Evolutionary conservation across 2,888 invertebrate species (phyloP), one percentile per base, ranked within the genome.

Genomic region (Orchesella flavescens): DNA sequence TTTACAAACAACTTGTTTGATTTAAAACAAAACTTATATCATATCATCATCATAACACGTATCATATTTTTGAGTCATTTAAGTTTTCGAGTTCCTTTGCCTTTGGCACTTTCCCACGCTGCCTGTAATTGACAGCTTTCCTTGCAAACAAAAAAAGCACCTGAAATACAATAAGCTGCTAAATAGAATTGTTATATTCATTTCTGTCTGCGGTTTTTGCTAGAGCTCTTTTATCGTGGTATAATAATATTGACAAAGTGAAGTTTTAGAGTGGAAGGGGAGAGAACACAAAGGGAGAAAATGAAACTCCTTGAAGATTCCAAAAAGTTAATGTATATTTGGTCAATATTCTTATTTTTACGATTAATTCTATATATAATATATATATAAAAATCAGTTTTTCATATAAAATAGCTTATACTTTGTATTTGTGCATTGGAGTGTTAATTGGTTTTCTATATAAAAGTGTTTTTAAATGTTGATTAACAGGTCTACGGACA

Each of bases 401-500:
- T 44, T 9, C 12, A 9, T 44, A 44, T 44, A 44, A 12, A 9
- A 12, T 12, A 44, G 44, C 7, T 44, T 44, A 44, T 7, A 44
- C 12, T 44, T 44, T 44, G 44, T 15, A 12, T 49, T 49, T 49
- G 7, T 53, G 53, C 3, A 53, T 12, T 5, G 1, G 10, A 53
- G 13, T 53, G 13, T 53, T 53, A 53, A 53, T 53, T 5, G 2
- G 19, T 24, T n/a, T 72, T 57, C 1, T 34, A n/a, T 53, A 49
- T 21, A 23, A 49, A 9, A 21, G 19, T 59, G 43, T 44, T 59
- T 59, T 71, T 13, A 46, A 12, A 15, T 59, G 43, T 53, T 23
- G 17, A 19, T 72, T 77, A 61, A 10, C 43, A 78, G 78, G 78
- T 71, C 78, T 53, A 55, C 78, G 63, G 78, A 71, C 46, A 78